Percentiles rank a stretch among this genome's conserved stretches.
Conservation (phyloP, 2,797 vertebrate species). For the Zonotrichia albicollis region DNA sequence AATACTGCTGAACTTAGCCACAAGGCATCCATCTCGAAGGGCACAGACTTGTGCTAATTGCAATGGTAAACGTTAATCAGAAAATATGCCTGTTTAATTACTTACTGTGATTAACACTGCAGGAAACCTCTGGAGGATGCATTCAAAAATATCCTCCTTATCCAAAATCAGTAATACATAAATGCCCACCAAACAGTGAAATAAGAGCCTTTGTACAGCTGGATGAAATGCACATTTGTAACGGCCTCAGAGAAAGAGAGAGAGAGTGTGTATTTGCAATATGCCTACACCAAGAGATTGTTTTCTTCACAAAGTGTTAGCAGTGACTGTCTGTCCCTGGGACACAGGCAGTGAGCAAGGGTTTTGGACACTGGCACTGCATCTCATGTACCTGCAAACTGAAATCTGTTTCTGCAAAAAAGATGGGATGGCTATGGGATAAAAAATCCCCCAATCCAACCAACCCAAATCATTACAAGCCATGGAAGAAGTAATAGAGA, state of each 20-base stretch:
- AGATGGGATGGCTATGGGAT: not conserved
- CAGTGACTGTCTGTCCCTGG: not conserved
- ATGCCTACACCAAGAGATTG: not conserved
- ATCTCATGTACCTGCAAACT: not conserved
- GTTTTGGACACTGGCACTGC: not conserved
- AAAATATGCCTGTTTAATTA: conserved; percentile 67
- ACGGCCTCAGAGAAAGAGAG: not conserved
- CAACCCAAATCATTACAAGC: not conserved
- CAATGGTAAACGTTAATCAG: conserved; percentile 57
- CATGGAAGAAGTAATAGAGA: not conserved
- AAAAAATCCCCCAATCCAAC: not conserved
- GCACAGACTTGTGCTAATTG: conserved; percentile 39
- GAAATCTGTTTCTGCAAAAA: not conserved
- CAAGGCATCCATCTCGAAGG: conserved; percentile 37
- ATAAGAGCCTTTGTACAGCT: not conserved
- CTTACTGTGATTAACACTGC: conserved; percentile 58
- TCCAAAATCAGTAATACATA: conserved; percentile 18
- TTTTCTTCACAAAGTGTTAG: not conserved
- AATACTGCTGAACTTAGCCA: conserved; percentile 26
- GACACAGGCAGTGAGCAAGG: not conserved
- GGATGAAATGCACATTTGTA: not conserved
- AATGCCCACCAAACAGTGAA: not conserved
- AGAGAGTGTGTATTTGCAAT: not conserved
- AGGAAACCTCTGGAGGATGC: conserved; percentile 41
- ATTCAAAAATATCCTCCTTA: conserved; percentile 33